phyloP scores from a whole-genome alignment of 1,140 invertebrate genomes.

The Drosophila mojavensis region DNA sequence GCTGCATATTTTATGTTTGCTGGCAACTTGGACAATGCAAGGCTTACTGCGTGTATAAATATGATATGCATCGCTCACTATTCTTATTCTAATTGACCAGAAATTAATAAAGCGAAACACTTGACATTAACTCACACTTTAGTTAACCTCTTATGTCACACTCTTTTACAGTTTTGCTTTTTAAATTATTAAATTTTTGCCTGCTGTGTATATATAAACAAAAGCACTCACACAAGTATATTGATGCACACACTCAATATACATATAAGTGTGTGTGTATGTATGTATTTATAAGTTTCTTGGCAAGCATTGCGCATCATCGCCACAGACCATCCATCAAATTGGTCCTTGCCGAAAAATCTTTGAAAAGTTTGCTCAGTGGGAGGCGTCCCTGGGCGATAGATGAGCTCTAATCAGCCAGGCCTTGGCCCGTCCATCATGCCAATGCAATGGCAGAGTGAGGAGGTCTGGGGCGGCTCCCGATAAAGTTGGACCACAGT shows the following conservation, averaged over 20 bases:
- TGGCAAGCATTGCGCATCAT: not conserved
- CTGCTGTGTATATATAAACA: not conserved
- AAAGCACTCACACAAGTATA: not conserved
- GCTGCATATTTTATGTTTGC: not conserved
- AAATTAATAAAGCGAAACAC: not conserved
- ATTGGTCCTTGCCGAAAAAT: conserved; percentile 52
- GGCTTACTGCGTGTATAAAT: not conserved
- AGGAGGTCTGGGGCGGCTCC: conserved; percentile 4
- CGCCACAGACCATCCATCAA: conserved; percentile 48
- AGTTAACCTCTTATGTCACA: not conserved
- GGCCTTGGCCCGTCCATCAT: conserved; percentile 34
- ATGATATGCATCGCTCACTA: not conserved
- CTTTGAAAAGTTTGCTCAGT: conserved; percentile 42
- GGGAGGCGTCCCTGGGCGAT: conserved; percentile 33
- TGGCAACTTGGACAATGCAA: not conserved
- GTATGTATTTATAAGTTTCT: not conserved
- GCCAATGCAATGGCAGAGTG: not conserved
- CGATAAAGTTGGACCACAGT: conserved; percentile 51
- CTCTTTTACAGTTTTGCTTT: not conserved
- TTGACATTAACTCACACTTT: too few species aligned
- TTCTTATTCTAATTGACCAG: not conserved
- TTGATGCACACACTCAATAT: not conserved
- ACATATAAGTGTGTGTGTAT: not conserved
- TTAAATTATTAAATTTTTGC: conserved; percentile 36
- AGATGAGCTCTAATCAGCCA: conserved; percentile 45